Conservation (phyloP, 2,113 vertebrate species). For the Cyphomyrus plagiostoma region DNA sequence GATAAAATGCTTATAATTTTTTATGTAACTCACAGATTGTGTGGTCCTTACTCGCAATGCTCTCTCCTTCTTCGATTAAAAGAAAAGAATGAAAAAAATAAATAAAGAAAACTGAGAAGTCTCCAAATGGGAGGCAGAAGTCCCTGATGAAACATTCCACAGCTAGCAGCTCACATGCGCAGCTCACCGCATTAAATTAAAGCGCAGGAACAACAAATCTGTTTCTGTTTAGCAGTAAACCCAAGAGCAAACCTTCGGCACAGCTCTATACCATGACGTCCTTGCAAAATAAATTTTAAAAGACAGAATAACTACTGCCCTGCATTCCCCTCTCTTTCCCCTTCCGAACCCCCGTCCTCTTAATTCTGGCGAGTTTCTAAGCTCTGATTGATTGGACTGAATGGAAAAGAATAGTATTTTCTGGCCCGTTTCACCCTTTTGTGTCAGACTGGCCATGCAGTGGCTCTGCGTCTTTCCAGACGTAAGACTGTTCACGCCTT, state of each 20-base stretch:
- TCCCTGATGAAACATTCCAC: conserved; percentile 42
- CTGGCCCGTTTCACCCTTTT: conserved; percentile 72
- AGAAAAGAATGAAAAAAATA: conserved; percentile 17
- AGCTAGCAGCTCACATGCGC: conserved; percentile 51
- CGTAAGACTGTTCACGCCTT: conserved; percentile 61
- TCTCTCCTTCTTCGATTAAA: conserved; percentile 25
- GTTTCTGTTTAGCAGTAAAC: conserved; percentile 35
- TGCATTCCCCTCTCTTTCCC: background rate
- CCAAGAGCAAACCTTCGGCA: conserved; percentile 28
- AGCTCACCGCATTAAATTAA: conserved; percentile 35
- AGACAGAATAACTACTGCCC: conserved; percentile 19
- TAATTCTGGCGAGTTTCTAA: conserved; percentile 48
- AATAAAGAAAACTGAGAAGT: background rate
- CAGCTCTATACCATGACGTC: conserved; percentile 25
- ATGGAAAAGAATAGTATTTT: conserved; percentile 69
- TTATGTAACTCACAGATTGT: conserved; percentile 45
- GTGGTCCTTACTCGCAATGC: conserved; percentile 43
- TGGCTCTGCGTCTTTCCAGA: conserved; percentile 48
- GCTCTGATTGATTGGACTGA: conserved; percentile 52
- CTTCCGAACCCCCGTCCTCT: conserved; percentile 17
- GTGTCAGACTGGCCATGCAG: conserved; percentile 61
- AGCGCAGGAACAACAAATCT: conserved; percentile 42
- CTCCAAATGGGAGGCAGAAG: conserved; percentile 12
- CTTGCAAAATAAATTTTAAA: conserved; percentile 29
- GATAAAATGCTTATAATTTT: conserved; percentile 49